Percentiles rank a stretch among this genome's conserved stretches.
These are phyloP conservation scores for Nothura maculosa DNA, from an alignment of 2,797 vertebrate species.

Conservation along the genomic window DNA sequence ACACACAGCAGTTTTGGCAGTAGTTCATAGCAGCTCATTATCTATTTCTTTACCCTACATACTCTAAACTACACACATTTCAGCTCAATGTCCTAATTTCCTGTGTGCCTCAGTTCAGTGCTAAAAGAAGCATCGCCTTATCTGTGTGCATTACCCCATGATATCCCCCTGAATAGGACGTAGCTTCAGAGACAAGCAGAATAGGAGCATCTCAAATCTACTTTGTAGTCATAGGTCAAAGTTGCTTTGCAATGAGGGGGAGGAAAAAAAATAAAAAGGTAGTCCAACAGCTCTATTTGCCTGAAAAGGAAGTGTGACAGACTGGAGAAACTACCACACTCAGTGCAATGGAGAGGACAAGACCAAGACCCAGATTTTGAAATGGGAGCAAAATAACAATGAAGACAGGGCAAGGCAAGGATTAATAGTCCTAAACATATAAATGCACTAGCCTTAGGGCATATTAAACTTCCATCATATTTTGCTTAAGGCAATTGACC, in stretches of 20 bases:
- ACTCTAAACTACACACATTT: neutral
- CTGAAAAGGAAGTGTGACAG: neutral
- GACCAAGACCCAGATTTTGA: neutral
- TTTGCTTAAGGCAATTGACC: neutral
- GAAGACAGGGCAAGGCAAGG: neutral
- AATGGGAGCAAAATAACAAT: neutral
- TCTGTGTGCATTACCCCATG: neutral
- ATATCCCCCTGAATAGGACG: neutral
- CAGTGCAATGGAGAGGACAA: neutral
- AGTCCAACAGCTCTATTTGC: accelerated
- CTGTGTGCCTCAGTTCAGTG: neutral
- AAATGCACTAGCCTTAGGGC: neutral
- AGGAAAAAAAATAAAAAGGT: neutral
- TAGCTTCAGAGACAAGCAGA: neutral
- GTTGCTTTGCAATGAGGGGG: neutral
- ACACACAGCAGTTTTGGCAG: neutral
- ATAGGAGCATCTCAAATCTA: neutral
- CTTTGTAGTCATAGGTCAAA: neutral
- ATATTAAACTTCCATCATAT: neutral
- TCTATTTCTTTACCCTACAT: neutral
- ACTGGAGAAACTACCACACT: neutral
- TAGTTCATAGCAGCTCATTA: neutral
- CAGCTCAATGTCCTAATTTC: neutral
- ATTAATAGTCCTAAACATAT: neutral
- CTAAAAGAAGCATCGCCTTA: neutral